Percentiles rank a stretch among this genome's conserved stretches.
Conservation (phyloP, 2,888 invertebrate genomes). For the Pecten maximus region DNA sequence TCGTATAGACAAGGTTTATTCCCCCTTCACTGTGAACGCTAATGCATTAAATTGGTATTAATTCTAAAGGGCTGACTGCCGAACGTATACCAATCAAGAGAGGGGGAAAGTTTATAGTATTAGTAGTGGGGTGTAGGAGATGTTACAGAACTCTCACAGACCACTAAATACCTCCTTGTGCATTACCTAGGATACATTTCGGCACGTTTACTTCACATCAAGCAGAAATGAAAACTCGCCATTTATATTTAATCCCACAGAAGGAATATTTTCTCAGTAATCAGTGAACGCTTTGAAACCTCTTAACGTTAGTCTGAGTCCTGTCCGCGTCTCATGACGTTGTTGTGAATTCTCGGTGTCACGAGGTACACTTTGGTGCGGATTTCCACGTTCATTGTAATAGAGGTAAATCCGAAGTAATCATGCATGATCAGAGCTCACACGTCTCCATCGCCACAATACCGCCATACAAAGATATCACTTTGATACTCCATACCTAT, state of each 20-base stretch:
- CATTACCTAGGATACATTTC: neutral
- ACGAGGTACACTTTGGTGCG: neutral
- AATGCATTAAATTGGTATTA: neutral
- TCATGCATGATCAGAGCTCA: neutral
- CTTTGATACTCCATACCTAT: neutral
- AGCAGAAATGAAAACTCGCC: neutral
- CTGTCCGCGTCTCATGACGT: neutral
- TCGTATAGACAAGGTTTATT: neutral
- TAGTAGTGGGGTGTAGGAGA: neutral
- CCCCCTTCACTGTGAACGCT: neutral
- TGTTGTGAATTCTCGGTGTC: neutral
- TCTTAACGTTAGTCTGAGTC: neutral
- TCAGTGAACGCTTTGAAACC: neutral
- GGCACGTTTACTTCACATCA: neutral
- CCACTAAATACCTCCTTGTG: neutral
- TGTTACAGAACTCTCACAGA: no score
- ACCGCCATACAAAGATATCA: neutral
- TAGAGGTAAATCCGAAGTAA: neutral
- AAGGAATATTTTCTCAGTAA: neutral
- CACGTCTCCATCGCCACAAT: neutral
- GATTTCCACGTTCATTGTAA: neutral
- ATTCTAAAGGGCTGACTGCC: neutral
- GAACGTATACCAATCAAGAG: neutral
- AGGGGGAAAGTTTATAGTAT: no score
- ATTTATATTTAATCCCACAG: neutral